Evolutionary conservation across 2,888 invertebrate genomes (phyloP).

Genomic region (Lasioglossum oenotherae): DNA sequence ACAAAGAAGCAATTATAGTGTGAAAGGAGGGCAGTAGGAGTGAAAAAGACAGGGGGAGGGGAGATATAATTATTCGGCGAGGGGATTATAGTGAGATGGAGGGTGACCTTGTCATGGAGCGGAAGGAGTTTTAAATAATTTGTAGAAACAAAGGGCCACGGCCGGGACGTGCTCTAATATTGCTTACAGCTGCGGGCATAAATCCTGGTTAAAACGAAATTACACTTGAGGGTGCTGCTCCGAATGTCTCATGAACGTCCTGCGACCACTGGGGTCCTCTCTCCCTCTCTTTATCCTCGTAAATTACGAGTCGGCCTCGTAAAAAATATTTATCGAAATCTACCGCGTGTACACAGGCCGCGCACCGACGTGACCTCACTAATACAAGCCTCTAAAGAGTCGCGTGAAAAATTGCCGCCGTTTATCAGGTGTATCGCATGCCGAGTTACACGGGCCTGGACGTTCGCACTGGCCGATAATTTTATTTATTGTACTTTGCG

Average conservation of each 20-base stretch:
- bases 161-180: background rate
- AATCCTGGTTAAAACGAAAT: conserved; percentile 24
- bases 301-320: conserved; percentile 14
- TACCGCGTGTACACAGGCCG: background rate
- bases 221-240: conserved; percentile 1
- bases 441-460: background rate
- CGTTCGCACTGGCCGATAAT: background rate
- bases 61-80: background rate
- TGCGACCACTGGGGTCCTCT: background rate
- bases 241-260: background rate
- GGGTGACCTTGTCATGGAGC: background rate
- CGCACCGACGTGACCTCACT: background rate
- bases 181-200: conserved; percentile 8
- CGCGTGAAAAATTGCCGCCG: background rate
- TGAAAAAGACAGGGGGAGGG: background rate
- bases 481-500: conserved; percentile 20
- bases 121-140: conserved; percentile 13
- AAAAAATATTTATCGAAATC: conserved; percentile 30
- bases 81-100: conserved; percentile 10
- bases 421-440: conserved; percentile 8
- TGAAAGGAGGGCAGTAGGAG: background rate
- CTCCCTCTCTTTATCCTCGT: background rate
- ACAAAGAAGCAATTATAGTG: conserved; percentile 30
- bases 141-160: background rate
- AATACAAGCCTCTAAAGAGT: conserved; percentile 7